Evolutionary conservation across 2,797 vertebrate genomes (phyloP).

Genomic region (Pachyuromys duprasi): DNA sequence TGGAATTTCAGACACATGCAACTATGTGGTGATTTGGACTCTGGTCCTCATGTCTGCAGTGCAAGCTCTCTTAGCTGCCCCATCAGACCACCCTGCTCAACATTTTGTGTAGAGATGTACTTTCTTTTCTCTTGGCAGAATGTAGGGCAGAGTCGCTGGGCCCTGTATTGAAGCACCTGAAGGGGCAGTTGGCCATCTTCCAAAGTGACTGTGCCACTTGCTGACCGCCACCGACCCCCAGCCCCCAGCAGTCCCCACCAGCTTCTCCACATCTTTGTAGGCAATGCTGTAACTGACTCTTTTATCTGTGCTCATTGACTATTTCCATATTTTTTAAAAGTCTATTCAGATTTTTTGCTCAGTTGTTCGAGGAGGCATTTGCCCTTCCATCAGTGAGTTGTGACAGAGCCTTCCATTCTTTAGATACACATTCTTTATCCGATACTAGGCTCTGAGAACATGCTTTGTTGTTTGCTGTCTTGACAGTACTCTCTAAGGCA

Average conservation of each 20-base stretch:
- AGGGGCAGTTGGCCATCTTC: not conserved
- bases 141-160: not conserved
- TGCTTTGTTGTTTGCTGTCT: not conserved
- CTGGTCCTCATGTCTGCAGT: not conserved
- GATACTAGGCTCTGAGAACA: not conserved
- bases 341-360: not conserved
- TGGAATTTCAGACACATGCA: not conserved
- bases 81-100: not conserved
- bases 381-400: not conserved
- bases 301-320: not conserved
- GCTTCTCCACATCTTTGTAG: not conserved
- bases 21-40: not conserved
- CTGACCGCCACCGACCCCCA: too few relatives aligned
- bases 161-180: not conserved
- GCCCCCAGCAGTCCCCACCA: not conserved
- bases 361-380: not conserved
- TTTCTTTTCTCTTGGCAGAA: not conserved
- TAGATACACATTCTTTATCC: not conserved
- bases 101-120: not conserved
- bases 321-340: not conserved
- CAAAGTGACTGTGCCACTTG: not conserved
- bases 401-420: not conserved
- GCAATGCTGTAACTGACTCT: not conserved
- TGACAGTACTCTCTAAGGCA: not conserved
- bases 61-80: not conserved